Base-by-base conservation (phyloP, 2,797 vertebrate genomes). In the Chrosomus eos region DNA sequence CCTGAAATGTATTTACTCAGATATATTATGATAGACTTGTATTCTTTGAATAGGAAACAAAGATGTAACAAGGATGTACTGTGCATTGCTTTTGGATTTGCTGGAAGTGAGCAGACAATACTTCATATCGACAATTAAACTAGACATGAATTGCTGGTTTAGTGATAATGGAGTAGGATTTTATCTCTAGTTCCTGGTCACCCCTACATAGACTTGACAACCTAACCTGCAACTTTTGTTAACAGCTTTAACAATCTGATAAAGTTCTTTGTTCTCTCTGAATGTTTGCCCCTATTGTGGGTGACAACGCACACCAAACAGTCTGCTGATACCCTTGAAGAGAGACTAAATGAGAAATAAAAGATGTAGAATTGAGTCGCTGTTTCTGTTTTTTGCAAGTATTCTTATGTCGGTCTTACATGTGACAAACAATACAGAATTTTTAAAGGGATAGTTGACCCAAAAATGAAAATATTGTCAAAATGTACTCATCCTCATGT, bases 201-300 rank as follows among this genome's bases (percentile, higher is more conserved):
- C n/a, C 23, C 33, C 13, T 38, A 26, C 7, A 38, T 76, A 5
- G 51, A 76, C 33, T 38, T 38, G 55, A 23, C 31, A 58, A 23
- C 28, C 45, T 33, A 74, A 73, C 71, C 45, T 13, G 9, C 18
- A 18, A 36, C 48, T 55, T 75, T 16, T 36, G 21, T 58, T 78
- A 48, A 55, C 53, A 48, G 58, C 64, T 33, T 33, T 55, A 77
- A 26, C 26, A 60, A 79, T 74, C 62, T 60, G 4, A 64, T 80
- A 28, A 8, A 8, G 18, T 4, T 64, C 7, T 36, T 36, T 51
- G 18, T 78, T 58, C 40, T 64, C n/a, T 80, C 43, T 81, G 80
- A 88, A 84, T 88, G 83, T 88, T 85, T 66, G 48, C 66, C 60
- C 43, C 1, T 87, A 84, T 84, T 81, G 40, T 83, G 80, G 74